Base-by-base conservation (phyloP, 2,797 vertebrate genomes). In the Tauraco hartlaubi region DNA sequence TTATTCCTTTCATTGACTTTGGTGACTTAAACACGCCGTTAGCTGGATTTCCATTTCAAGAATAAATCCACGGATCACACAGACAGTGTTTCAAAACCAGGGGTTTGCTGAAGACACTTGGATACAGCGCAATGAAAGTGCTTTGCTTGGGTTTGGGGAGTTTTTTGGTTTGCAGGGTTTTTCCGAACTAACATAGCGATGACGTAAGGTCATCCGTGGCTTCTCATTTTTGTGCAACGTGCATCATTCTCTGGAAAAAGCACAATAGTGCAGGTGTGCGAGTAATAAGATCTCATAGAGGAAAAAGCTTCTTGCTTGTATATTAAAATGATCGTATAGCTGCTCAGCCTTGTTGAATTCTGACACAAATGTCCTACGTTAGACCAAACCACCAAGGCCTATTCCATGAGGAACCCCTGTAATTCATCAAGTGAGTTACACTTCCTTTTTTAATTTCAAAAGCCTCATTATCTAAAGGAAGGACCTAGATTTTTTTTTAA, bases 381-480 rank as follows among this genome's bases (percentile, higher is more conserved):
- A 88, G 52, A 83, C 33, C 76, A 90, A 91, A 88, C 28, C 63
- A 69, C 74, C 15, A n/a, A 51, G 49, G 46, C 37, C 79, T 48
- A 9, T 33, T 90, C 91, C 84, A 55, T 1, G 0, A 59, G 49
- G 63, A 96, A 77, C 33, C 66, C 81, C 1, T 9, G 26, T 46
- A 83, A 95, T 41, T 67, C 66, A 91, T 31, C 52, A 22, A 39
- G 92, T 2, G 4, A 85, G 81, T 83, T 7, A 0, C 20, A 85
- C 64, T 88, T 93, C 49, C 69, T 89, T 84, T 71, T 73, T 66
- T 62, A 74, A 80, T 87, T 94, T 92, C 69, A 89, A 77, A 80
- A 71, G 23, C 74, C 71, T 64, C 29, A 90, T 78, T 59, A 66
- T 15, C 81, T 69, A 87, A 61, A 52, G 33, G 62, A 66, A 97